Evolutionary conservation across 2,797 vertebrate genomes (phyloP), one percentile per base, ranked within the genome.

Genomic region (Coccyzus lansbergi): DNA sequence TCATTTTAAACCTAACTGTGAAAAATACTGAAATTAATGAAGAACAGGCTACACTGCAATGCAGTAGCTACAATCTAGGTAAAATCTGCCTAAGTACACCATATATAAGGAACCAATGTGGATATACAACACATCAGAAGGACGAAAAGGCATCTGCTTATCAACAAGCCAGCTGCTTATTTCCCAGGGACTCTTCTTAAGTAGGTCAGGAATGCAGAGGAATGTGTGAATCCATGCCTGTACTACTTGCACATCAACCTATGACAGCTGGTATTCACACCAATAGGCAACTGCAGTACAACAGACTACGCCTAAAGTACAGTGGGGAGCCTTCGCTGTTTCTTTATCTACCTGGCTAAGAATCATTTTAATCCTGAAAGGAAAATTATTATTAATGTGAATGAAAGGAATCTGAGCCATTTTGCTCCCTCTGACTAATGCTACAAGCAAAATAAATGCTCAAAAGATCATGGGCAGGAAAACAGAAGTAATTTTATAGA

Each of bases 1-100:
- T 88, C 38, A 51, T 85, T 96, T 97, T 84, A 96, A 96, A 85
- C 28, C 7, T 44, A 95, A 88, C 92, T 92, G 20, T 93, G 94
- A 80, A 97, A 88, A 92, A 63, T 18, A 75, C 2, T 34, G 19
- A 81, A 77, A 64, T 76, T 74, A 91, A 75, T 80, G 74, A 71
- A 71, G 68, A 92, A 70, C 31, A 52, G 31, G 29, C 13, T 68
- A 38, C 10, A 67, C 31, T 56, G 51, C 36, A 83, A 31, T 15
- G n/a, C 19, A 68, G 68, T 44, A 71, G 22, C 71, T 85, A 60
- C 10, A 75, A 24, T 7, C n/a, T 36, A n/a, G 18, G 62, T 52
- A 91, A 78, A 79, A 89, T 46, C 46, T 11, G 29, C 33, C 40
- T 25, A 62, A 12, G 29, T 62, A 31, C 15, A 33, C 34, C 7